These are phyloP conservation scores for Clunio marinus DNA, from an alignment of 2,888 invertebrate species.

Conservation along the genomic window DNA sequence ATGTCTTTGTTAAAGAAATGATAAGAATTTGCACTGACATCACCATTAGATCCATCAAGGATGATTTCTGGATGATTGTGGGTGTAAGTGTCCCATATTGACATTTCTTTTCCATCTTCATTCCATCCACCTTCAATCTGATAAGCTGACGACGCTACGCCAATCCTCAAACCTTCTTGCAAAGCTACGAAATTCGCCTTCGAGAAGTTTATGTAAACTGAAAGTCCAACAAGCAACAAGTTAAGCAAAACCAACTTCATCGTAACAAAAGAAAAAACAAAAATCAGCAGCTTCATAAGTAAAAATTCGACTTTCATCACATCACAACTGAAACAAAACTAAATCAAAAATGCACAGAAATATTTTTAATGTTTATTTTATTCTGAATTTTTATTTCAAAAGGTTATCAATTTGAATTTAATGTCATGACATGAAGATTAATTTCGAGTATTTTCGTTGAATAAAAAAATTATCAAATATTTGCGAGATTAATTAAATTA, in stretches of 20 bases:
- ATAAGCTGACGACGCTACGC: constrained; percentile 49
- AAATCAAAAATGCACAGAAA: too few relatives aligned
- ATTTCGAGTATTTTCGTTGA: not conserved
- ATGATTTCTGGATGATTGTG: constrained; percentile 49
- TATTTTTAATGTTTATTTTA: too few relatives aligned
- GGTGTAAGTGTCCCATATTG: constrained; percentile 53
- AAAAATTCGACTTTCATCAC: too few relatives aligned
- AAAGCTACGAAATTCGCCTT: constrained; percentile 40
- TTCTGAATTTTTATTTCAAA: not conserved
- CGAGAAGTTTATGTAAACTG: too few relatives aligned
- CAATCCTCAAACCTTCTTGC: constrained; percentile 44
- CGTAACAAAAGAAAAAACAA: too few relatives aligned
- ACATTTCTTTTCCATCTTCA: constrained; percentile 56
- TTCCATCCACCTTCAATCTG: constrained; percentile 64
- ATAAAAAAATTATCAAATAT: not conserved
- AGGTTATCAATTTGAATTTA: not conserved
- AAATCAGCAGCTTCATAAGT: too few relatives aligned
- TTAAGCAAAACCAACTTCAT: too few relatives aligned
- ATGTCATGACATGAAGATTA: not conserved
- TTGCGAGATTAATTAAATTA: not conserved
- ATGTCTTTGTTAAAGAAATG: constrained; percentile 58
- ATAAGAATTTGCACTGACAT: constrained; percentile 60
- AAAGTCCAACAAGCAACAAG: too few relatives aligned
- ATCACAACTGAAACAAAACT: too few relatives aligned
- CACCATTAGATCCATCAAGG: constrained; percentile 53